Evolutionary conservation across 1,140 invertebrate genomes (phyloP).

Genomic region (Drosophila bocqueti): DNA sequence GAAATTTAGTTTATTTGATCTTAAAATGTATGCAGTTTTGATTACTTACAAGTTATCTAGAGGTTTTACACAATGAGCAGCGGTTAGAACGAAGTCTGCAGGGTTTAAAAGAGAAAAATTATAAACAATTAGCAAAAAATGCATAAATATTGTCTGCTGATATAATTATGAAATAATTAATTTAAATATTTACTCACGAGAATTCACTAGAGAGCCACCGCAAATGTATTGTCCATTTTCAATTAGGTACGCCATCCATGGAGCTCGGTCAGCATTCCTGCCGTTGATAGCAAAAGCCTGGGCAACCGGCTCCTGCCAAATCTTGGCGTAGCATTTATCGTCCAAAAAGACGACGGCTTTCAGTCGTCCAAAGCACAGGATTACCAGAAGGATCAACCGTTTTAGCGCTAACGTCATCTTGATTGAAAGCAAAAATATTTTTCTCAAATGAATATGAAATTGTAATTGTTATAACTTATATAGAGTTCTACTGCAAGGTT

Average conservation of each 20-base stretch:
- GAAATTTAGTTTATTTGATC: too few species aligned
- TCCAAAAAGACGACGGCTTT: background rate
- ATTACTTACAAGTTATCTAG: background rate
- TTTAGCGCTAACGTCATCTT: background rate
- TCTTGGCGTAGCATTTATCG: background rate
- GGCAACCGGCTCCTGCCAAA: too few species aligned
- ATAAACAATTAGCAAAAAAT: too few species aligned
- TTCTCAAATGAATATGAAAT: background rate
- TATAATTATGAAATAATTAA: too few species aligned
- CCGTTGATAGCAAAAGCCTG: background rate
- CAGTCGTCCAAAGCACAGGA: background rate
- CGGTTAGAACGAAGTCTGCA: background rate
- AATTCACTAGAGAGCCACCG: background rate
- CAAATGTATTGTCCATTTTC: background rate
- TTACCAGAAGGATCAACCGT: background rate
- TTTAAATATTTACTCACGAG: background rate
- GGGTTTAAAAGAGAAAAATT: background rate
- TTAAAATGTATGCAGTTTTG: too few species aligned
- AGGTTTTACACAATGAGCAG: background rate
- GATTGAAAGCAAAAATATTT: background rate
- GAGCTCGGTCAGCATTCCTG: background rate
- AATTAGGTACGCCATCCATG: conserved; percentile 1
- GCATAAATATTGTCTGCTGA: too few species aligned
- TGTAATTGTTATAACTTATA: background rate
- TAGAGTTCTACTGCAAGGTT: background rate